Evolutionary conservation across 2,888 invertebrate genomes (phyloP).

Genomic region (Drepana falcataria): DNA sequence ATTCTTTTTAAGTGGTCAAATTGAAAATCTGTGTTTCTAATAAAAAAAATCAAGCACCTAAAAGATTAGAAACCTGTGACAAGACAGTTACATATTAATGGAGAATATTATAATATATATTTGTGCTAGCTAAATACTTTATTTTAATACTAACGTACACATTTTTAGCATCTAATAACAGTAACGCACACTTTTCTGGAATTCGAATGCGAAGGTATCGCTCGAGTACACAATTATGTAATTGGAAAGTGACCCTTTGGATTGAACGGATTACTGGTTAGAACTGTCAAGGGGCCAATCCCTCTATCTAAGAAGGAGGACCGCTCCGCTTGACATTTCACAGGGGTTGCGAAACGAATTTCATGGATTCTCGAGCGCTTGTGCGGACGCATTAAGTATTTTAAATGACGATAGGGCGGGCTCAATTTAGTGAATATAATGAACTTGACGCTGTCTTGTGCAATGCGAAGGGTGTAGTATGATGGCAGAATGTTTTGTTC

Average conservation of each 20-base stretch:
- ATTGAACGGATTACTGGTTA: slow-evolving; percentile 66
- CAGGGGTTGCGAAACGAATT: slow-evolving; percentile 54
- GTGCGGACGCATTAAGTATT: slow-evolving; percentile 41
- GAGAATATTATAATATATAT: too few species aligned
- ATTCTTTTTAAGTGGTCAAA: too few species aligned
- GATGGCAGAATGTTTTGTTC: neutral
- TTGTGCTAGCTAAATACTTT: too few species aligned
- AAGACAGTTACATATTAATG: too few species aligned
- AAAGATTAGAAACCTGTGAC: too few species aligned
- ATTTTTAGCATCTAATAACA: too few species aligned
- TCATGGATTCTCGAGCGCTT: slow-evolving; percentile 46
- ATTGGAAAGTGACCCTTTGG: slow-evolving; percentile 52
- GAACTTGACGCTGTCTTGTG: slow-evolving; percentile 8
- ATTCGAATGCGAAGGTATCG: slow-evolving; percentile 35
- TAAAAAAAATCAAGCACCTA: too few species aligned
- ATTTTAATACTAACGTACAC: too few species aligned
- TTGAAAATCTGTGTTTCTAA: too few species aligned
- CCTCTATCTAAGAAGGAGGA: slow-evolving; percentile 30
- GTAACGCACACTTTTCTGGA: slow-evolving; percentile 22
- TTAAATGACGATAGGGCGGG: slow-evolving; percentile 32
- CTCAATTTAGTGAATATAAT: slow-evolving; percentile 23
- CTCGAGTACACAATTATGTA: slow-evolving; percentile 53
- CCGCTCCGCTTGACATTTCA: slow-evolving; percentile 47
- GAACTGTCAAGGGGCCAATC: slow-evolving; percentile 53
- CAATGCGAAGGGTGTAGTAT: neutral